Base-by-base conservation (phyloP, 2,113 vertebrate genomes). In the Scomber colias region DNA sequence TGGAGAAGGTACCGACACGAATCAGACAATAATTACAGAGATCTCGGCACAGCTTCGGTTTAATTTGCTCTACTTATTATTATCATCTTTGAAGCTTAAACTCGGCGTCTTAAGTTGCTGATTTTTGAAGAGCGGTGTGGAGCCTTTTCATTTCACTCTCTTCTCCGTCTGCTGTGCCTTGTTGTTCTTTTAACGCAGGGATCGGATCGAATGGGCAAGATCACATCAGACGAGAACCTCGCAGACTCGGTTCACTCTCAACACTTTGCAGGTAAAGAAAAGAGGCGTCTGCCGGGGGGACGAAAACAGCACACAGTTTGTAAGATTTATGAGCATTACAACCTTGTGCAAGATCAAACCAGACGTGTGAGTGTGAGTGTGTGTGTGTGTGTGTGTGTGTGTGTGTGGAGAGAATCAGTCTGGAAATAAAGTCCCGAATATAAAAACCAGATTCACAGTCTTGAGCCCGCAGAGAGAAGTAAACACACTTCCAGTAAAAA, bases 221-320 rank as follows among this genome's bases (percentile, higher is more conserved):
- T 96, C 7, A 95, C 96, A 0, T 94, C 96, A 0, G 97, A 97
- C 19, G 97, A 97, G 82, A 96, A 94, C 76, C 86, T 98, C n/a
- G 90, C 95, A 0, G 97, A 97, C 51, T 90, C 95, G 0, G 95
- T 96, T 68, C 93, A 95, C 50, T 91, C 96, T 13, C 92, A 97
- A 44, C 96, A 95, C 82, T 98, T 99, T 74, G 94, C 97, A 83
- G 97, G 97, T 97, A 84, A 27, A 27, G 24, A 27, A 27, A 27
- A 90, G 83, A 84, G 0, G 21, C 0, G 44, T 65, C 27, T 55
- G 31, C 70, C 31, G 21, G 66, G n/a, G 55, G 14, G n/a, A 3
- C 17, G 40, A n/a, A 16, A 19, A 30, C 1, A 8, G 40, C 50
- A 63, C 35, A 40, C 13, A 4, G 65, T 16, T 44, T 49, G 15